Base-by-base conservation (phyloP, 2,888 invertebrate species). In the Odontocolon sp. region DNA sequence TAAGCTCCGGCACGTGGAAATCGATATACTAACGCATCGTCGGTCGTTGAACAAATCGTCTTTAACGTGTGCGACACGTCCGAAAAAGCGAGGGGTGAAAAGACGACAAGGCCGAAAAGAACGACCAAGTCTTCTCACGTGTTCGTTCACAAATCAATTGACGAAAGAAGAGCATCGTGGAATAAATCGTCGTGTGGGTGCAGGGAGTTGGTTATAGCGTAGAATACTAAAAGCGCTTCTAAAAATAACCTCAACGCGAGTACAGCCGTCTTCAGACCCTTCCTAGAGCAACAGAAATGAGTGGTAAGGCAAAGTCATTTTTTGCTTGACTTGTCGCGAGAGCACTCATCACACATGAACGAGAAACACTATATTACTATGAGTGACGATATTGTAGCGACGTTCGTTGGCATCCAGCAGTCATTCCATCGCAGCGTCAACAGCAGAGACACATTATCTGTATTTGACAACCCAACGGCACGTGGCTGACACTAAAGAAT, bases 141-240 rank as follows among this genome's bases (percentile, higher is more conserved):
- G 67, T 63, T 69, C 59, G 28, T 73, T 78, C 81, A 77, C 79
- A 81, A 82, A 82, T 84, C 81, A 80, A 81, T 84, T 81, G 76
- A 72, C 80, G 61, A 18, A 11, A 3, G 28, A 59, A 26, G 52
- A 6, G 11, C 16, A 23, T 59, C 61, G 14, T 45, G n/a, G 63
- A 57, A 42, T 16, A 42, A 64, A 50, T 63, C 45, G 28, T 45
- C 33, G 14, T 45, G 63, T 14, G 23, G 47, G 18, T 23, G 3
- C 21, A 11, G 18, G 5, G 33, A 36, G 8, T 16, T 61, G 21
- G 47, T 45, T 6, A 23, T 23, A 47, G 47, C 9, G 3, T 33
- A 11, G 33, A 63, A n/a, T 18, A 33, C 23, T 5, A 36, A 57
- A 11, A 23, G 11, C 61, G 8, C 56, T 26, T 76, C 76, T 66